Base-by-base conservation (phyloP, 2,888 invertebrate species). In the Diaperis boleti region DNA sequence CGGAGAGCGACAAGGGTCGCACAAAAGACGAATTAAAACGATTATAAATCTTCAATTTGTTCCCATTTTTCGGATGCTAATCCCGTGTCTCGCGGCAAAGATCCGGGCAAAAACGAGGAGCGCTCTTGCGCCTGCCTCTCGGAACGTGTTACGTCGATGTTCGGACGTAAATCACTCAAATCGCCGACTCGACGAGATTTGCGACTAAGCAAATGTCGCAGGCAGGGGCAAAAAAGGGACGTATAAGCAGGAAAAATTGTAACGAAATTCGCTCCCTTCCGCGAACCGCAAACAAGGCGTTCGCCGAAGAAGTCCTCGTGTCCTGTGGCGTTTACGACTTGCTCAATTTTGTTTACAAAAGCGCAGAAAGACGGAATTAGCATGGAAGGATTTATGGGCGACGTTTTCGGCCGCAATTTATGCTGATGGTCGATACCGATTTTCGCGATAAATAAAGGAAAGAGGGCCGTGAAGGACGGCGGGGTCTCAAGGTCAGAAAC, bases 191-290 rank as follows among this genome's bases (percentile, higher is more conserved):
- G 74, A 74, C 76, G 81, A 81, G 81, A 81, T 81, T 81, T 81
- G 81, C 80, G 80, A 80, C 79, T 80, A 79, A 78, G 78, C 79
- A 81, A 81, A 80, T 78, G 81, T 81, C 81, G 79, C 76, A 77
- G 75, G 78, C n/a, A n/a, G n/a, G n/a, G n/a, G n/a, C n/a, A n/a
- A n/a, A n/a, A n/a, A n/a, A n/a, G n/a, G n/a, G n/a, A n/a, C n/a
- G n/a, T n/a, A n/a, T n/a, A n/a, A n/a, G n/a, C n/a, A n/a, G n/a
- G n/a, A n/a, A n/a, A n/a, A n/a, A n/a, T n/a, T n/a, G n/a, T n/a
- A n/a, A n/a, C n/a, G n/a, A n/a, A n/a, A n/a, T n/a, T n/a, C n/a
- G n/a, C n/a, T n/a, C n/a, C n/a, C n/a, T 26, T 26, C 26, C 6
- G 6, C 26, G n/a, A 26, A 26, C n/a, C 26, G n/a, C n/a, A 26